Base-by-base conservation (phyloP, 2,113 vertebrate genomes). In the Clinocottus analis region DNA sequence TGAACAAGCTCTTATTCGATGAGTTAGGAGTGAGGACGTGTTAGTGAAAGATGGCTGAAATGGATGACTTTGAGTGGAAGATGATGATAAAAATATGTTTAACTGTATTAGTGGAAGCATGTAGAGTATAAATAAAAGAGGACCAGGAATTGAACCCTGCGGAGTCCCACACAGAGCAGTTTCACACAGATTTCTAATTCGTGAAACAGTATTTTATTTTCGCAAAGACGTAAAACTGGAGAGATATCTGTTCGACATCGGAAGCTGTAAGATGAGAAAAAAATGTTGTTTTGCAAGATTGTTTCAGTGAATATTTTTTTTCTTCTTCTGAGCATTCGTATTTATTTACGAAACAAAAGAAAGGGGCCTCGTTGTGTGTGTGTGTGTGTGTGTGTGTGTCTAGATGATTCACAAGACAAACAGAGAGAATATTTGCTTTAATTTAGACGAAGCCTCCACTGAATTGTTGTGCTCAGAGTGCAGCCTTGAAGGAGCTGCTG, bases 401-500 rank as follows among this genome's bases (percentile, higher is more conserved):
- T 51, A 14, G 60, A 71, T 84, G 80, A 83, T 66, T 82, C 76
- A 83, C 5, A 12, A 72, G 37, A 27, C 77, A 79, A 73, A 71
- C 79, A 84, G 80, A 70, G 55, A 29, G 27, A 77, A 70, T 82
- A 59, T 87, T 86, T 83, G 53, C 67, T 87, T 89, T 77, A 69
- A 80, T 89, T 85, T 84, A 7, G 47, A 79, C 55, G 62, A 19
- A 56, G 84, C 64, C 80, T 82, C 75, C 31, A 9, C 49, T 82
- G 80, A 85, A 78, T 79, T 25, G 62, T 58, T 74, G 73, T 60
- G 58, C 72, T 86, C 67, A 45, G 64, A 85, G 73, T 55, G n/a
- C 51, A 83, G 80, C 86, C 74, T 90, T 90, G 87, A 91, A 82
- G 80, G 56, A 80, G 73, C 78, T 64, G 74, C 76, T 75, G 70